Conservation (phyloP, 2,888 invertebrate species). For the Drosophila neutralis region DNA sequence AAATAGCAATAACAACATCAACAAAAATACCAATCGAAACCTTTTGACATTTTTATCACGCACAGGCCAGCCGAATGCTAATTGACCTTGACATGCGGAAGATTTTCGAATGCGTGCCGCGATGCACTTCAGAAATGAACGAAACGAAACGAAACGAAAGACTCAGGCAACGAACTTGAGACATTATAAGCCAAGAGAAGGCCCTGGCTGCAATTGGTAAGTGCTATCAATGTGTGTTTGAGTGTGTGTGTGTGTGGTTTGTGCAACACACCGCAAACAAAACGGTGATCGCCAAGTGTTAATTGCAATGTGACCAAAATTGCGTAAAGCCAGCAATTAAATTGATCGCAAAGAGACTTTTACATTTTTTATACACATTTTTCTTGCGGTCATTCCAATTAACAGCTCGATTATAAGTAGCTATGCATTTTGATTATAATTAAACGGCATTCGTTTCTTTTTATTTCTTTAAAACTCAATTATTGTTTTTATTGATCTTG, state of each 20-base stretch:
- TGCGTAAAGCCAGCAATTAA: conserved; percentile 36
- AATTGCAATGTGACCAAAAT: conserved; percentile 74
- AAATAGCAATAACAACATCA: conserved; percentile 60
- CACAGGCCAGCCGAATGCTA: conserved; percentile 67
- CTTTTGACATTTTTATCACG: conserved; percentile 80
- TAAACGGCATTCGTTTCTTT: conserved; percentile 26
- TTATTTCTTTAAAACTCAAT: conserved; percentile 17
- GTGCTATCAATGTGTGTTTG: conserved; percentile 44
- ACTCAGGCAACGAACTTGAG: conserved; percentile 62
- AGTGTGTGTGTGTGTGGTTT: conserved; percentile 14
- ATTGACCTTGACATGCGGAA: conserved; percentile 80
- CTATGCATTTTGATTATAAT: conserved; percentile 26
- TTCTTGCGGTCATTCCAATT: conserved; percentile 32
- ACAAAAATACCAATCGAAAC: conserved; percentile 75
- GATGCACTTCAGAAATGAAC: conserved; percentile 60
- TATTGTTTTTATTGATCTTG: conserved; percentile 5
- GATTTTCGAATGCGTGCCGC: conserved; percentile 61
- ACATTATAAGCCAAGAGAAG: conserved; percentile 39
- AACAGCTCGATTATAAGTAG: conserved; percentile 41
- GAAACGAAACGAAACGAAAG: conserved; percentile 56
- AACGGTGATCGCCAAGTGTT: conserved; percentile 48
- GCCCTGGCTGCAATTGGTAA: conserved; percentile 59
- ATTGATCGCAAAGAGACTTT: conserved; percentile 20
- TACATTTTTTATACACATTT: conserved; percentile 19
- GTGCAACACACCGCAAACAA: conserved; percentile 54